These are phyloP conservation scores for Drosophila nebulosa DNA, from an alignment of 1,140 invertebrate species.

Conservation along the genomic window DNA sequence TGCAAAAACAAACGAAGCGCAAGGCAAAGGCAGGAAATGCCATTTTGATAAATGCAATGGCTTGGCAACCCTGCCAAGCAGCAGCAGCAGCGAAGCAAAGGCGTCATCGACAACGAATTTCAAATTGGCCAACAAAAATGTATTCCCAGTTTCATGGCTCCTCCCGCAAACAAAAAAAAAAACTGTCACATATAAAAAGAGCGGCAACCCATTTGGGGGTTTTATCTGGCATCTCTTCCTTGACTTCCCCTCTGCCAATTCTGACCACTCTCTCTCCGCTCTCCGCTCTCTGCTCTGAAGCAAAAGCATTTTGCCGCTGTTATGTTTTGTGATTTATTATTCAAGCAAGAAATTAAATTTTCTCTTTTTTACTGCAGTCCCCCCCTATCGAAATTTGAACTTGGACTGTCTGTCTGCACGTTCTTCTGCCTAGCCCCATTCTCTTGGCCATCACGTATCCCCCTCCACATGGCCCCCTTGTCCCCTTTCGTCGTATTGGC, in stretches of 20 bases:
- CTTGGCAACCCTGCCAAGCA: conserved; percentile 15
- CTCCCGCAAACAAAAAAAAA: neutral
- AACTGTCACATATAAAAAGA: conserved; percentile 18
- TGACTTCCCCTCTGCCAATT: neutral
- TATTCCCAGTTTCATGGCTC: neutral
- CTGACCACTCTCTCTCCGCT: neutral
- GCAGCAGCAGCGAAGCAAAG: neutral
- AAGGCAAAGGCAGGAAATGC: conserved; percentile 48
- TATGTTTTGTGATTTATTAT: conserved; percentile 80
- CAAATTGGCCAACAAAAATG: conserved; percentile 45
- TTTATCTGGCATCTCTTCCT: conserved; percentile 63
- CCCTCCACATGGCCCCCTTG: neutral
- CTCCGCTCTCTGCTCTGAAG: neutral
- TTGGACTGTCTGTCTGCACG: conserved; percentile 39
- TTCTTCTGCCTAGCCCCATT: conserved; percentile 1
- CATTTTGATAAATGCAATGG: conserved; percentile 72
- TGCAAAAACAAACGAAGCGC: conserved; percentile 4
- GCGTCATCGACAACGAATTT: conserved; percentile 64
- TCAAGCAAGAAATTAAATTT: conserved; percentile 79
- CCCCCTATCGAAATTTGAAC: neutral
- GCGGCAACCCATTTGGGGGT: conserved; percentile 5
- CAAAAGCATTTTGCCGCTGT: conserved; percentile 36
- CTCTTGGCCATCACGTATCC: neutral
- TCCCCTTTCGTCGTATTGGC: neutral
- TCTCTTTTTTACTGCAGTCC: conserved; percentile 61